These are phyloP conservation scores for Athetis lepigone DNA, from an alignment of 2,888 invertebrate genomes.

Conservation along the genomic window DNA sequence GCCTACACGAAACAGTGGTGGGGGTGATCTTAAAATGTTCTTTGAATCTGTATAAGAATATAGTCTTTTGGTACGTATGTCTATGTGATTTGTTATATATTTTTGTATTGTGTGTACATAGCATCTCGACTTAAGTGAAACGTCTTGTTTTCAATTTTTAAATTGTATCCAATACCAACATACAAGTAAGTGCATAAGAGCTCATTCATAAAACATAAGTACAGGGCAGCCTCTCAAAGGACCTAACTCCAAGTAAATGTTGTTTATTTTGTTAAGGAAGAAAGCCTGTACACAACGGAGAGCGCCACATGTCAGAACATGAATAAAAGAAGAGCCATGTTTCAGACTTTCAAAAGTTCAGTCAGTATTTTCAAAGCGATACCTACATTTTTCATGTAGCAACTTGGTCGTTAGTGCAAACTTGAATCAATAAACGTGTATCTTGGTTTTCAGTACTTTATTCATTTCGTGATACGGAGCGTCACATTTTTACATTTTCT, in stretches of 20 bases:
- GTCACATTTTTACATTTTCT: slow-evolving; percentile 22
- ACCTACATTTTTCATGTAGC: slow-evolving; percentile 78
- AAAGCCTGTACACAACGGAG: slow-evolving; percentile 87
- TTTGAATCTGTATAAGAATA: slow-evolving; percentile 76
- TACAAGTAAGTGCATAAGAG: slow-evolving; percentile 80
- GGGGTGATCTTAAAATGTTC: slow-evolving; percentile 88
- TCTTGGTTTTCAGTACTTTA: slow-evolving; percentile 52
- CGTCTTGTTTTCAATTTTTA: slow-evolving; percentile 30
- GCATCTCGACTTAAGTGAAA: slow-evolving; percentile 12
- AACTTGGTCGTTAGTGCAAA: slow-evolving; percentile 74
- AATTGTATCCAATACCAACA: slow-evolving; percentile 50
- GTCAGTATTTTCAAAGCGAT: slow-evolving; percentile 84
- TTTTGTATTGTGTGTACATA: slow-evolving; percentile 19
- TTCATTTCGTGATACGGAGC: slow-evolving; percentile 38
- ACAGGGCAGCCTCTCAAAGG: slow-evolving; percentile 86
- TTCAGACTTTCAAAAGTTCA: slow-evolving; percentile 88
- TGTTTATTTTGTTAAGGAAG: slow-evolving; percentile 90
- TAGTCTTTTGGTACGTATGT: slow-evolving; percentile 60
- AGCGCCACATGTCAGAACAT: slow-evolving; percentile 89
- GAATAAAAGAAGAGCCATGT: slow-evolving; percentile 89
- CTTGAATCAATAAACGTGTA: slow-evolving; percentile 69
- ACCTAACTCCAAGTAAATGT: slow-evolving; percentile 88
- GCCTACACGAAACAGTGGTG: slow-evolving; percentile 85
- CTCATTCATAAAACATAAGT: slow-evolving; percentile 89
- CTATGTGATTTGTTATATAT: slow-evolving; percentile 52